phyloP scores from a whole-genome alignment of 2,888 invertebrate genomes.

The Notodonta ziczac region DNA sequence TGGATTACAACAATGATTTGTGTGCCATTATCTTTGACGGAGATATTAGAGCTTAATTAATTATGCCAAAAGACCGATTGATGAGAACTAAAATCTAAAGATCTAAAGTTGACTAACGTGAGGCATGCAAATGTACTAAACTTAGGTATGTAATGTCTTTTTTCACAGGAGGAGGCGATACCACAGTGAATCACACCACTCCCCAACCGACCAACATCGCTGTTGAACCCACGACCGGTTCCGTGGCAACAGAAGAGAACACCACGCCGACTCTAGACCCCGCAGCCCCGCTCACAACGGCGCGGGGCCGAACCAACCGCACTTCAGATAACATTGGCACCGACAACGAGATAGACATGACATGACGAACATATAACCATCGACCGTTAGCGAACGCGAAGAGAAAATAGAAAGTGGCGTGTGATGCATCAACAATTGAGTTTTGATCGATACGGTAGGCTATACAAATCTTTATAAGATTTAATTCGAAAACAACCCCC shows the following conservation, averaged over 20 bases:
- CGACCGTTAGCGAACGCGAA: slow-evolving; percentile 17
- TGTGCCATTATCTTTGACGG: no score
- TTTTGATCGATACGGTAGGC: no score
- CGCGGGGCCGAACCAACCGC: slow-evolving; percentile 14
- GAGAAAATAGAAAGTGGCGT: slow-evolving; percentile 19
- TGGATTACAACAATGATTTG: no score
- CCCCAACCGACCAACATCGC: slow-evolving; percentile 43
- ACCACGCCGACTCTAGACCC: slow-evolving; percentile 20
- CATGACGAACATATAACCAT: slow-evolving; percentile 48
- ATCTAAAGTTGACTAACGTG: no score
- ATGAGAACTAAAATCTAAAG: no score
- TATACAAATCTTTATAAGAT: no score
- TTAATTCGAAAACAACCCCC: slow-evolving; percentile 4
- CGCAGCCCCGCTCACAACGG: slow-evolving; percentile 14
- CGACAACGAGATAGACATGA: slow-evolving; percentile 40
- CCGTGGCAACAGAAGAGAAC: slow-evolving; percentile 23
- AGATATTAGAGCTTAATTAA: no score
- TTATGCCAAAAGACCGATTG: no score
- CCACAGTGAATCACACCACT: slow-evolving; percentile 64
- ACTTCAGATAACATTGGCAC: slow-evolving; percentile 22
- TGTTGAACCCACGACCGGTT: slow-evolving; percentile 37
- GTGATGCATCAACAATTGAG: no score
- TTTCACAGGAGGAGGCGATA: slow-evolving; percentile 77
- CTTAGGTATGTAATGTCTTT: slow-evolving; percentile 8
- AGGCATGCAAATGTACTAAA: not conserved